Conservation (phyloP, 1,140 invertebrate species). For the Dendroctonus valens region DNA sequence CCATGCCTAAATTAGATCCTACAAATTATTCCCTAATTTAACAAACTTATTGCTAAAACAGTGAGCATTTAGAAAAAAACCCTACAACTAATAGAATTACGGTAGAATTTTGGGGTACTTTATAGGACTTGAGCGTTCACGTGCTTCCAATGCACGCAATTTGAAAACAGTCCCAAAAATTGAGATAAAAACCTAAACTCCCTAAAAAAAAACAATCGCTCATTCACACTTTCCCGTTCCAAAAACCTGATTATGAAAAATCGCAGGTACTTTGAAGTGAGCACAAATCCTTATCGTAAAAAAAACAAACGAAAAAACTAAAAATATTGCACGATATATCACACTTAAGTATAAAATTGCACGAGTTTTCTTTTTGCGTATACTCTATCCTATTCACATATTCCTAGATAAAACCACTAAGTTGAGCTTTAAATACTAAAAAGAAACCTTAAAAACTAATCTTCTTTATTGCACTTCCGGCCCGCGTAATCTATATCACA, state of each 20-base stretch:
- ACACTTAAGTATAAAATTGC: conserved; percentile 10
- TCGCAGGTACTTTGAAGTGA: conserved; percentile 15
- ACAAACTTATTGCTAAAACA: too few relatives aligned
- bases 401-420: neutral
- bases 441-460: conserved; percentile 2
- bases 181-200: too few relatives aligned
- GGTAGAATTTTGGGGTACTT: too few relatives aligned
- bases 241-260: conserved; percentile 5
- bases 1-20: too few relatives aligned
- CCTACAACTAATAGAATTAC: too few relatives aligned
- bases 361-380: neutral
- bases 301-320: conserved; percentile 3
- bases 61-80: too few relatives aligned
- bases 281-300: neutral
- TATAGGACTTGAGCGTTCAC: too few relatives aligned
- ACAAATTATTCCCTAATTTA: too few relatives aligned
- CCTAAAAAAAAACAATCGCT: neutral
- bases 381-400: neutral
- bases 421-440: neutral
- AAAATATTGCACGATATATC: conserved; percentile 14
- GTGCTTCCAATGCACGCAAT: too few relatives aligned
- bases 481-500: conserved; percentile 26
- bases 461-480: conserved; percentile 32
- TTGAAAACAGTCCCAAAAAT: too few relatives aligned
- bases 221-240: neutral